A percentile compares a stretch with the other conserved stretches of the same genome.
These are phyloP conservation scores for Pogonocherus hispidulus DNA, from an alignment of 2,888 invertebrate genomes.

Conservation along the genomic window DNA sequence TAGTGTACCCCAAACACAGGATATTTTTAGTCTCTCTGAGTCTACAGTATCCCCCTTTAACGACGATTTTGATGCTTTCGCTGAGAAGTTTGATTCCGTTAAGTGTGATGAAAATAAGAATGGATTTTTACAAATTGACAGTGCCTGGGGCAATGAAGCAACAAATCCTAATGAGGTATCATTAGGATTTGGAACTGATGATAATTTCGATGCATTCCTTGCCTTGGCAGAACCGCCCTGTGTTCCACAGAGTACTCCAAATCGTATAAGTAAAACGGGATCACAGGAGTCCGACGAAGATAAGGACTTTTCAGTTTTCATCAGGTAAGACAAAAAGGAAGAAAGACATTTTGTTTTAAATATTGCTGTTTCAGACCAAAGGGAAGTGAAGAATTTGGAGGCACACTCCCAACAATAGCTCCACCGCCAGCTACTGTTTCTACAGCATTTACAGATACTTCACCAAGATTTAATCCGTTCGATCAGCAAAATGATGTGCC, in stretches of 20 bases:
- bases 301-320: slow-evolving; percentile 86
- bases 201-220: slow-evolving; percentile 85
- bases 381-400: slow-evolving; percentile 68
- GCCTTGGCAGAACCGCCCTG: slow-evolving; percentile 82
- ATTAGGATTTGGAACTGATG: slow-evolving; percentile 78
- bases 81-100: slow-evolving; percentile 88
- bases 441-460: slow-evolving; percentile 72
- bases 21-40: slow-evolving; percentile 1
- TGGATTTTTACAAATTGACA: slow-evolving; percentile 65
- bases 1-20: background rate
- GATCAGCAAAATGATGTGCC: slow-evolving; percentile 73
- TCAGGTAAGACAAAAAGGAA: slow-evolving; percentile 71
- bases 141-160: slow-evolving; percentile 64
- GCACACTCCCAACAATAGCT: slow-evolving; percentile 83
- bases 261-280: slow-evolving; percentile 73
- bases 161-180: slow-evolving; percentile 60
- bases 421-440: slow-evolving; percentile 75
- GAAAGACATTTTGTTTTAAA: background rate
- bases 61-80: slow-evolving; percentile 89
- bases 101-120: slow-evolving; percentile 67
- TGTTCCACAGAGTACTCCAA: slow-evolving; percentile 78
- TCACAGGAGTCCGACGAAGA: slow-evolving; percentile 86
- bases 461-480: slow-evolving; percentile 85
- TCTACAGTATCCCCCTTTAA: slow-evolving; percentile 14
- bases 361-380: slow-evolving; percentile 70